Conservation (phyloP, 2,888 invertebrate genomes). For the Acronicta psi region DNA sequence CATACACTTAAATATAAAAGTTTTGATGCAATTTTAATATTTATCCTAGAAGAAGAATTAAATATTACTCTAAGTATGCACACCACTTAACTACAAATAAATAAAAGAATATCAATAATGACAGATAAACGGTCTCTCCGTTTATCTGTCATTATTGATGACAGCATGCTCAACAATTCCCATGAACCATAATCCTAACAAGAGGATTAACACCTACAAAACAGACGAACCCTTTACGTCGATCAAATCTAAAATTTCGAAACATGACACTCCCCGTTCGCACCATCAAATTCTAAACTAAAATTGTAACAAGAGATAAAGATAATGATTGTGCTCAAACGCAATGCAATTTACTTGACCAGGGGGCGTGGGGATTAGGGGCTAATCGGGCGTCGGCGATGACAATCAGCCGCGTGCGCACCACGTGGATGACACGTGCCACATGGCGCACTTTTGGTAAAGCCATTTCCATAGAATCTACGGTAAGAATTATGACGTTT, state of each 20-base stretch:
- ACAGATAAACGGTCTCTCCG: no score
- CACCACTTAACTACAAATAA: no score
- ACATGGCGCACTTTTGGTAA: slow-evolving; percentile 46
- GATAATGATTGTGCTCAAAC: slow-evolving; percentile 77
- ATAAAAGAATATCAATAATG: no score
- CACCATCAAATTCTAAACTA: slow-evolving; percentile 63
- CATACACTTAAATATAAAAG: no score
- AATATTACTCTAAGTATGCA: no score
- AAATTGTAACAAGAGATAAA: slow-evolving; percentile 82
- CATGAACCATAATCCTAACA: slow-evolving; percentile 29
- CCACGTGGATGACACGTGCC: slow-evolving; percentile 70
- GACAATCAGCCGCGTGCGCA: slow-evolving; percentile 76
- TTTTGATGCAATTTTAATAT: no score
- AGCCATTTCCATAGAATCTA: slow-evolving; percentile 46
- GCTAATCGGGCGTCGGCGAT: slow-evolving; percentile 84
- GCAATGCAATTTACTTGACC: slow-evolving; percentile 76
- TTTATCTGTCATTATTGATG: not conserved
- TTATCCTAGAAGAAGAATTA: no score
- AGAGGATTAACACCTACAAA: slow-evolving; percentile 42
- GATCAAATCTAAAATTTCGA: slow-evolving; percentile 71
- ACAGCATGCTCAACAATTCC: slow-evolving; percentile 4
- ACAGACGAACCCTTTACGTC: slow-evolving; percentile 64
- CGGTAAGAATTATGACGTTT: not conserved
- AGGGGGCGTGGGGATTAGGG: slow-evolving; percentile 82
- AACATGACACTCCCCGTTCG: slow-evolving; percentile 61